phyloP scores from a whole-genome alignment of 2,113 vertebrate genomes.

The Lonchura striata region DNA sequence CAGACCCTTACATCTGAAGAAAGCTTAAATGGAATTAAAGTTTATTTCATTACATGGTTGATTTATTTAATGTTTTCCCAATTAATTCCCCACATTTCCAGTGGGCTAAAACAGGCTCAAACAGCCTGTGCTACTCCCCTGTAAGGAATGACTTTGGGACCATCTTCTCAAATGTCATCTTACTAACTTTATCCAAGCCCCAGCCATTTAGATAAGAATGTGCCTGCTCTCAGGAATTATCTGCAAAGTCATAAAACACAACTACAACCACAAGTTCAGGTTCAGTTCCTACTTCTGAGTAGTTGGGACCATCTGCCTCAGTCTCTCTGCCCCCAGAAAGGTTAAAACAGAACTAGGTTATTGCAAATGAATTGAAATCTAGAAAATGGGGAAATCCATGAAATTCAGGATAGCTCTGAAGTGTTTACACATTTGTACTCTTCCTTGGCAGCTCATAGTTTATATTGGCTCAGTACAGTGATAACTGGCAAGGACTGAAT shows the following conservation, averaged over 20 bases:
- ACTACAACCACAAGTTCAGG: background rate
- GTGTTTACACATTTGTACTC: background rate
- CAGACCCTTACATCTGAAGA: background rate
- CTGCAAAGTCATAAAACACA: slow-evolving; percentile 5
- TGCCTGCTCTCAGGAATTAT: background rate
- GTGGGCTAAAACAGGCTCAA: background rate
- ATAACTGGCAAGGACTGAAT: background rate
- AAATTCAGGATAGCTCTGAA: background rate
- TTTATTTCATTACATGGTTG: background rate
- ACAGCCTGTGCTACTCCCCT: background rate
- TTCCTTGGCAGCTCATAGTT: background rate
- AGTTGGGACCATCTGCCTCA: background rate
- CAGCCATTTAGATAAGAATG: slow-evolving; percentile 9
- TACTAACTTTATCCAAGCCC: slow-evolving; percentile 14
- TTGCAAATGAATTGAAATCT: background rate
- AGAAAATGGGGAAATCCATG: background rate
- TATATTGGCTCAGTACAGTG: background rate
- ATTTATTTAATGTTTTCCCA: slow-evolving; percentile 30
- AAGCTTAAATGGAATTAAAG: background rate
- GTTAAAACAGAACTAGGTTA: background rate
- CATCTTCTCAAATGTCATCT: slow-evolving; percentile 24
- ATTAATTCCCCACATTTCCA: slow-evolving; percentile 25
- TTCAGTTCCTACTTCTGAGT: background rate
- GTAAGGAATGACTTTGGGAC: background rate
- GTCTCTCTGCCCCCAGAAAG: background rate